Evolutionary conservation across 1,140 invertebrate species (phyloP), one percentile per base, ranked within the genome.

Genomic region (Conus betulinus): DNA sequence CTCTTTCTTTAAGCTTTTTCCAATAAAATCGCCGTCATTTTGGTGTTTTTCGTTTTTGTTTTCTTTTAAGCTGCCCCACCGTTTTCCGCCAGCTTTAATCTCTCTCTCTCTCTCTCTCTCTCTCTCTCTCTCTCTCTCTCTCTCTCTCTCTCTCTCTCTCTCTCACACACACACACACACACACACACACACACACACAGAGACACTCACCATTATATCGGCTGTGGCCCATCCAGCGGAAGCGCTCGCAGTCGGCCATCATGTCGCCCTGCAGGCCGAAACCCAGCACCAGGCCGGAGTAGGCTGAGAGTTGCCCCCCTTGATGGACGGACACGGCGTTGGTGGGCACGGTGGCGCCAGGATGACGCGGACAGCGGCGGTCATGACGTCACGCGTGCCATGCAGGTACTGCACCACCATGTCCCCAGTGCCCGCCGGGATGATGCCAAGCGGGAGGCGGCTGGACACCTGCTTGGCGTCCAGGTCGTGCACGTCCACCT

Each of bases 221-320:
- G 5, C 86, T 85, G 76, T 90, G 88, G 5, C 92, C 92, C 91
- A 92, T 91, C 91, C 91, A 92, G 71, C 92, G 78, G 76, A 90
- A 90, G 57, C 91, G 90, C 79, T 93, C 92, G 57, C 91, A 92
- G 67, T 90, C 90, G 20, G 86, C 76, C 89, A 93, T 92, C 81
- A 93, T 91, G 85, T 92, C 90, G 57, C 92, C 93, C 51, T 91
- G 89, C 39, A 92, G 87, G 20, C 93, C 93, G 76, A 92, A 93
- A 8, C 92, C 91, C 11, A 91, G 79, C 55, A 93, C 84, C 5
- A 93, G 87, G 27, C 90, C 87, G 51, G 90, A 88, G 84, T 91
- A 91, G 1, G 88, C 90, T 5, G 85, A 85, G 51, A 92, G 88
- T 55, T 88, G 76, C 15, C 88, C 85, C 0, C 88, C 91, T 67